phyloP scores from a whole-genome alignment of 2,888 invertebrate species.

The Alviniconcha strummeri region DNA sequence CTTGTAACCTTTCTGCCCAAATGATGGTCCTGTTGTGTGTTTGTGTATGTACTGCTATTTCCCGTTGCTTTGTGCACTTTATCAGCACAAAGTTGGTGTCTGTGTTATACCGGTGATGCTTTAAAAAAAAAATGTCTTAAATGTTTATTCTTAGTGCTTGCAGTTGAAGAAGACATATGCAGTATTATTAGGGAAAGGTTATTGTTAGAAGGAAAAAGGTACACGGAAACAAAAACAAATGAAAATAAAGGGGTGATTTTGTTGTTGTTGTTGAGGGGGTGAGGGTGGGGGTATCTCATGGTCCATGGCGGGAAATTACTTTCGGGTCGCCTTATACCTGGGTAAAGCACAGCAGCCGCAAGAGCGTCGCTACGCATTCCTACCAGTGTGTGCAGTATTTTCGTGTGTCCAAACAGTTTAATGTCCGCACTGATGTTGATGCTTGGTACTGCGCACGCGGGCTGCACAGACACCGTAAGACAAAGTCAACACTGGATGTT shows the following conservation, averaged over 20 bases:
- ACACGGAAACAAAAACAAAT: background rate
- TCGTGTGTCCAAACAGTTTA: too few species aligned
- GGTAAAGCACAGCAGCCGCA: too few species aligned
- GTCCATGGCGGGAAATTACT: background rate
- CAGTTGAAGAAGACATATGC: background rate
- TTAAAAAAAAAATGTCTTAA: background rate
- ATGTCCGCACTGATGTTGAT: too few species aligned
- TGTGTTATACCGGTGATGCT: background rate
- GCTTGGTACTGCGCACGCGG: too few species aligned
- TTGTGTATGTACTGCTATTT: background rate
- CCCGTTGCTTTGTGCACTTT: too few species aligned
- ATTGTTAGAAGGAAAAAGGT: background rate
- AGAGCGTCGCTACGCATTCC: too few species aligned
- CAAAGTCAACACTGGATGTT: too few species aligned
- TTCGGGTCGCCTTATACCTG: too few species aligned
- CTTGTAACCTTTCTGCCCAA: background rate
- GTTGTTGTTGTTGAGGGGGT: too few species aligned
- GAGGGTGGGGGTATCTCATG: background rate
- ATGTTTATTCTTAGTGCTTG: background rate
- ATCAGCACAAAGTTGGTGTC: too few species aligned
- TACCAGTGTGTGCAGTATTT: too few species aligned
- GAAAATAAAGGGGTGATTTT: background rate
- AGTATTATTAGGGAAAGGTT: background rate
- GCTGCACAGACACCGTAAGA: too few species aligned
- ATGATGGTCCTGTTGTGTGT: background rate